Conservation (phyloP, 2,113 vertebrate genomes). For the Axis porcinus region DNA sequence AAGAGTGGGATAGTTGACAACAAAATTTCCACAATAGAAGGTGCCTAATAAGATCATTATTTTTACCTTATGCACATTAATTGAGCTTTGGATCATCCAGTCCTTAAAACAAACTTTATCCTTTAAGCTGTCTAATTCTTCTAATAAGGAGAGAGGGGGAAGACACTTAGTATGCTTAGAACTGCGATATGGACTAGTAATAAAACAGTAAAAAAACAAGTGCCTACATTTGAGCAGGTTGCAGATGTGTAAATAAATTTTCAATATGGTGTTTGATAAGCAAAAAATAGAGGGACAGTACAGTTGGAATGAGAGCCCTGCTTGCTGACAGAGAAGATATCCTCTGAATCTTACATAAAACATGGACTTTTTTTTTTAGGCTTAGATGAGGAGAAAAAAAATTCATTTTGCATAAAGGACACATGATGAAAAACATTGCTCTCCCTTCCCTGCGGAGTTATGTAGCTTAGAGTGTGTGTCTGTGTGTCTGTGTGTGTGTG, state of each 20-base stretch:
- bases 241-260: neutral
- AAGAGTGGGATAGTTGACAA: neutral
- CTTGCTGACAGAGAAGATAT: neutral
- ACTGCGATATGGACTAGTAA: neutral
- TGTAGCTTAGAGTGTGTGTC: neutral
- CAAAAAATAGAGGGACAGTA: neutral
- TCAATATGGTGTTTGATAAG: neutral
- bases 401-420: neutral
- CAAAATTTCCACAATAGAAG: neutral
- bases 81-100: neutral
- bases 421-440: neutral
- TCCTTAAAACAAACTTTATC: neutral
- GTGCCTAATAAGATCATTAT: neutral
- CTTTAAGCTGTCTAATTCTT: neutral
- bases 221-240: neutral
- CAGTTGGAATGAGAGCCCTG: too few relatives aligned
- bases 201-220: neutral
- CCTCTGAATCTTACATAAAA: neutral
- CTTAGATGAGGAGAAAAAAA: neutral
- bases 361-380: neutral
- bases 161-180: neutral
- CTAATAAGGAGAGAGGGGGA: neutral
- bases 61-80: neutral
- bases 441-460: neutral
- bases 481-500: neutral